Percentiles rank a stretch among this genome's conserved stretches.
Conservation (phyloP, 2,888 invertebrate genomes). For the Protophormia terraenovae region DNA sequence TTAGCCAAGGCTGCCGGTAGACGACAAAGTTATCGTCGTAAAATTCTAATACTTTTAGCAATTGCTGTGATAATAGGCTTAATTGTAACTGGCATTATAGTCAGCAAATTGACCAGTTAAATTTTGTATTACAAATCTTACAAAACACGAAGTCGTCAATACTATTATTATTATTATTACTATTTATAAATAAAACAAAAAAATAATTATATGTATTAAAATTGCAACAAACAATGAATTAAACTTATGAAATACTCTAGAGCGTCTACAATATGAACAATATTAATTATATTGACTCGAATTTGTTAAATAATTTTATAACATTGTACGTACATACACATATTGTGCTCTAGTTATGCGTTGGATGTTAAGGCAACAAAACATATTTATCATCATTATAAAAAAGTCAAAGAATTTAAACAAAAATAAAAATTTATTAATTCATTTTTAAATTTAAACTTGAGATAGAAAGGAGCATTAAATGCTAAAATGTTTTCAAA, state of each 20-base stretch:
- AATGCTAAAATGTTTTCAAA: neutral
- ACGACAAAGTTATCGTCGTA: slow-evolving; percentile 89
- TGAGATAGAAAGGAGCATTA: neutral
- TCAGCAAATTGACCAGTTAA: slow-evolving; percentile 84
- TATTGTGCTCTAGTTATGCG: neutral
- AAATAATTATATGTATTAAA: neutral
- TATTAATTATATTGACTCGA: neutral
- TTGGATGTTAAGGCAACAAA: neutral
- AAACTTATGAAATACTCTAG: slow-evolving; percentile 13
- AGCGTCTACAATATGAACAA: neutral
- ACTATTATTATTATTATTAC: slow-evolving; percentile 25
- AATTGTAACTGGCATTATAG: slow-evolving; percentile 86
- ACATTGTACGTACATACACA: too few species aligned
- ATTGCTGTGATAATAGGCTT: slow-evolving; percentile 86
- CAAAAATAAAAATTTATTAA: neutral
- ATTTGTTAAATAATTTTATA: slow-evolving; percentile 19
- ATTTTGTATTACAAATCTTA: slow-evolving; percentile 56
- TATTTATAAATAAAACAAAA: slow-evolving; percentile 27
- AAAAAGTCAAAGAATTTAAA: slow-evolving; percentile 28
- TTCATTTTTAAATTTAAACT: neutral
- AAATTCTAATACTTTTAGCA: slow-evolving; percentile 87
- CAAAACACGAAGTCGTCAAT: neutral
- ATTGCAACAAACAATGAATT: slow-evolving; percentile 24
- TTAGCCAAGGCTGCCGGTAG: slow-evolving; percentile 91
- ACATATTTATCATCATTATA: neutral